Evolutionary conservation across 1,140 invertebrate species (phyloP).

Genomic region (Grapholita molesta): DNA sequence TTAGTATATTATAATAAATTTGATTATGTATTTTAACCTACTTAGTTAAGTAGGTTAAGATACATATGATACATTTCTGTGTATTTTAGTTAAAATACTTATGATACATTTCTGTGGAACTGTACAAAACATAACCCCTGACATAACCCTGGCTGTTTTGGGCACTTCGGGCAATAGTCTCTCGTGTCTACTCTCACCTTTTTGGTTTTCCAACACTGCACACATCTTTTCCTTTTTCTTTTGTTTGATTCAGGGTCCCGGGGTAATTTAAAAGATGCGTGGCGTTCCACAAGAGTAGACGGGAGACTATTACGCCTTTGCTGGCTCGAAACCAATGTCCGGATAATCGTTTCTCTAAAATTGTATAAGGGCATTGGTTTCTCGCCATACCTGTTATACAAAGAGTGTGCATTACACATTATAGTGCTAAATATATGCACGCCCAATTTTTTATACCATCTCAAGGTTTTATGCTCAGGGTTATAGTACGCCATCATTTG

Average conservation of each 20-base stretch:
- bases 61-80: not conserved
- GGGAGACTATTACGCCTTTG: not conserved
- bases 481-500: not conserved
- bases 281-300: not conserved
- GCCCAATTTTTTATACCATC: not conserved
- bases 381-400: not conserved
- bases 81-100: not conserved
- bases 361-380: not conserved
- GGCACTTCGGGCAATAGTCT: not conserved
- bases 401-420: not conserved
- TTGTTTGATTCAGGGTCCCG: not conserved
- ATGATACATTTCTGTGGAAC: not conserved
- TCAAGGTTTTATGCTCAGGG: not conserved
- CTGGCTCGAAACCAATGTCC: not conserved
- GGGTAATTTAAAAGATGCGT: not conserved
- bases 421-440: not conserved
- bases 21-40: no score
- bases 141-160: not conserved
- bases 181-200: not conserved
- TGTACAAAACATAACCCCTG: not conserved
- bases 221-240: not conserved
- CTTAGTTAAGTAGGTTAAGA: no score
- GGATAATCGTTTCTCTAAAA: not conserved
- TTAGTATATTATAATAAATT: no score
- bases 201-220: not conserved